Evolutionary conservation across 2,113 vertebrate genomes (phyloP).

Genomic region (zebrafish (Danio rerio)): DNA sequence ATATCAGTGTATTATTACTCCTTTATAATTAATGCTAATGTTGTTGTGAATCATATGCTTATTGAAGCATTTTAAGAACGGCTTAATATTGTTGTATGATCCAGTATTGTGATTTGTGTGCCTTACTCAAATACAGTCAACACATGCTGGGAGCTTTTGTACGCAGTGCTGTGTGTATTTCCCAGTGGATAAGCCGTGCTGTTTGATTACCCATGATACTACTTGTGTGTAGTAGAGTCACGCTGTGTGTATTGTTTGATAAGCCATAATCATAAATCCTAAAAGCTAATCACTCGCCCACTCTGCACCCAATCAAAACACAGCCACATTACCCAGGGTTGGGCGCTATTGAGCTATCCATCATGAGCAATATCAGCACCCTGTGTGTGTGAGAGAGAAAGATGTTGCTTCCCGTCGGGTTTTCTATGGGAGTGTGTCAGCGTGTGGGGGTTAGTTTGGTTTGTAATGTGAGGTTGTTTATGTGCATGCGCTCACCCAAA

Average conservation of each 20-base stretch:
- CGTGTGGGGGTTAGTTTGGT: neutral
- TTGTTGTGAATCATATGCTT: neutral
- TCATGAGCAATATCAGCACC: conserved; percentile 72
- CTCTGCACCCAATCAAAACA: conserved; percentile 65
- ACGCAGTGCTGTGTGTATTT: conserved; percentile 26
- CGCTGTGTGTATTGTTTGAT: conserved; percentile 71
- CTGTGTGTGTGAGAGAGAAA: conserved; percentile 9
- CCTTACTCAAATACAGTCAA: conserved; percentile 11
- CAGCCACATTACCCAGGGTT: conserved; percentile 66
- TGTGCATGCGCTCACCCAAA: no score
- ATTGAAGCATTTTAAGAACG: neutral
- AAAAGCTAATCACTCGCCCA: conserved; percentile 74
- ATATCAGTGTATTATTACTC: neutral
- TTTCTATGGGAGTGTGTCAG: neutral
- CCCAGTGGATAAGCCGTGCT: conserved; percentile 20
- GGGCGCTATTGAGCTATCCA: conserved; percentile 74
- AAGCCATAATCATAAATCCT: conserved; percentile 79
- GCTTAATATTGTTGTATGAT: conserved; percentile 9
- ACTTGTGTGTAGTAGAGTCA: neutral
- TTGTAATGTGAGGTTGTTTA: neutral
- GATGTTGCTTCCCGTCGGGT: conserved; percentile 2
- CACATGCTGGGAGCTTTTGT: conserved; percentile 22
- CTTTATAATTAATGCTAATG: neutral
- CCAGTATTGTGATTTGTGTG: neutral
- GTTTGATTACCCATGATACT: conserved; percentile 32